These are phyloP conservation scores for Pocillopora verrucosa DNA, from an alignment of 64 coral and sea anemone species.

Conservation along the genomic window DNA sequence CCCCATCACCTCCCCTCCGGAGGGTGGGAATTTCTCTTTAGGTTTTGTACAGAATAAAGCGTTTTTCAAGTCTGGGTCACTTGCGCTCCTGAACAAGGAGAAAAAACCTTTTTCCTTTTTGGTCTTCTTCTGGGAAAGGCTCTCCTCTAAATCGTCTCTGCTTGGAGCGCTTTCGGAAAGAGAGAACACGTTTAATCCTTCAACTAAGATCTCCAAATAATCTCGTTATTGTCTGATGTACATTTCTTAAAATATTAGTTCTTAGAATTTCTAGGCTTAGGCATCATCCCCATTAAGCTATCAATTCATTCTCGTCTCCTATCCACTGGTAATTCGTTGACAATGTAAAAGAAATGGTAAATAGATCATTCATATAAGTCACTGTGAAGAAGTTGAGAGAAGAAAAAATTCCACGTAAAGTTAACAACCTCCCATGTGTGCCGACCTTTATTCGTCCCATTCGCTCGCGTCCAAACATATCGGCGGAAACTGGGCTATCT, in stretches of 20 bases:
- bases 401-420: no score
- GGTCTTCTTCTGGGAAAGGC: slow-evolving; percentile 13
- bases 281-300: neutral
- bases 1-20: neutral
- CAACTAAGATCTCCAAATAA: neutral
- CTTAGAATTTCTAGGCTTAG: neutral
- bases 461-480: no score
- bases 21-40: slow-evolving; percentile 11
- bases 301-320: no score
- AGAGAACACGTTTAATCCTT: neutral
- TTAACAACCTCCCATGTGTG: no score
- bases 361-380: no score
- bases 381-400: no score
- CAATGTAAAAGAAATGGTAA: no score
- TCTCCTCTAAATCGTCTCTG: slow-evolving; percentile 12
- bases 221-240: neutral
- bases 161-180: slow-evolving; percentile 10
- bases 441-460: no score
- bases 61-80: slow-evolving; percentile 23
- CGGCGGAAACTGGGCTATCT: neutral
- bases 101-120: slow-evolving; percentile 25
- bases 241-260: no score
- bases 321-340: no score
- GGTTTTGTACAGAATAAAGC: slow-evolving; percentile 6
- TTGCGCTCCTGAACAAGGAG: slow-evolving; percentile 7